phyloP scores from a whole-genome alignment of 2,113 vertebrate genomes.

The Psilopsiagon aurifrons region DNA sequence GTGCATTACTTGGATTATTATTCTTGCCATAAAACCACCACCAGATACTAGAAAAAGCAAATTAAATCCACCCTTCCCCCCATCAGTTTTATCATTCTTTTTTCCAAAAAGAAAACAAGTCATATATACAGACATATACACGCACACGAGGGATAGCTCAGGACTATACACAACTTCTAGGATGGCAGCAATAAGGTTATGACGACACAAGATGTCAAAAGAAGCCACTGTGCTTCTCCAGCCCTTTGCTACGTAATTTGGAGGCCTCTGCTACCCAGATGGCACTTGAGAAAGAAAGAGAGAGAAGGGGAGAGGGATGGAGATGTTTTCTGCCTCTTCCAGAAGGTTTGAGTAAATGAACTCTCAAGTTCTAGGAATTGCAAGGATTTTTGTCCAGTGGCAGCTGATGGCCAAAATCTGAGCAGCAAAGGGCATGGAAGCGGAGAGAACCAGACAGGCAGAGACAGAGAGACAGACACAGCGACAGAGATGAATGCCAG shows the following conservation, averaged over 20 bases:
- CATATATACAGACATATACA: slow-evolving; percentile 32
- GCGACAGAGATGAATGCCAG: slow-evolving; percentile 53
- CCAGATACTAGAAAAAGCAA: neutral
- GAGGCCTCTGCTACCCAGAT: slow-evolving; percentile 40
- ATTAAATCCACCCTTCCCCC: neutral
- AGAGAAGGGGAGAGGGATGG: neutral
- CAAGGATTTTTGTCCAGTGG: neutral
- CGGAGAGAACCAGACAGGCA: slow-evolving; percentile 55
- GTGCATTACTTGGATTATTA: neutral
- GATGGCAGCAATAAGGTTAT: slow-evolving; percentile 34
- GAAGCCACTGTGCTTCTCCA: slow-evolving; percentile 61
- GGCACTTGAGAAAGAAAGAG: neutral
- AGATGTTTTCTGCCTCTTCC: neutral
- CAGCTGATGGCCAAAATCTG: slow-evolving; percentile 12
- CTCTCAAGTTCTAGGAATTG: neutral
- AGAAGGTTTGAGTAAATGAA: neutral
- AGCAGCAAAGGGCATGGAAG: slow-evolving; percentile 72
- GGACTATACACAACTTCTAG: slow-evolving; percentile 41
- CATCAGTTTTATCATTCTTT: neutral
- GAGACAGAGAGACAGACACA: slow-evolving; percentile 33
- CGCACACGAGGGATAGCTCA: slow-evolving; percentile 36
- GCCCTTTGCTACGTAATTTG: slow-evolving; percentile 65
- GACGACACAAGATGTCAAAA: slow-evolving; percentile 60
- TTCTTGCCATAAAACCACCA: neutral
- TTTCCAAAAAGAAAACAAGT: neutral